Evolutionary conservation across 2,888 invertebrate species (phyloP).

Genomic region (Acanthopleura granulata): DNA sequence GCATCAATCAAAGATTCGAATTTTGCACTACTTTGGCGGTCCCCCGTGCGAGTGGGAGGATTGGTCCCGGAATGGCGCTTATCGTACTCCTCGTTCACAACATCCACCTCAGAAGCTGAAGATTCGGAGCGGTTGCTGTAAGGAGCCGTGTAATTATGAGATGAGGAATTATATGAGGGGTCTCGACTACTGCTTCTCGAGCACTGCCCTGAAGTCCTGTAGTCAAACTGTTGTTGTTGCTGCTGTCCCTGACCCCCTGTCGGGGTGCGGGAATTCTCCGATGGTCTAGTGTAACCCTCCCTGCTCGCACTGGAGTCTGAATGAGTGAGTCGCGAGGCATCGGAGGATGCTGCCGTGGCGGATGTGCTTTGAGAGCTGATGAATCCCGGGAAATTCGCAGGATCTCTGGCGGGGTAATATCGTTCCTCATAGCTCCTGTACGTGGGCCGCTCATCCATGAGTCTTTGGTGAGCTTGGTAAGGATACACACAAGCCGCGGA

Average conservation of each 20-base stretch:
- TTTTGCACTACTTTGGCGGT: constrained; percentile 24
- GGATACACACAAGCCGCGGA: constrained; percentile 38
- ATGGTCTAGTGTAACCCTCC: constrained; percentile 29
- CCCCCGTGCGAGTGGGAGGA: background rate
- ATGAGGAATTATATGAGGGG: constrained; percentile 42
- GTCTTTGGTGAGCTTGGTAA: constrained; percentile 48
- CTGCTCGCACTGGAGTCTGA: constrained; percentile 28
- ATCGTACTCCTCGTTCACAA: constrained; percentile 57
- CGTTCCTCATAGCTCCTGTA: constrained; percentile 50
- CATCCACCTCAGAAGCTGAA: constrained; percentile 67
- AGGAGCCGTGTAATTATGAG: constrained; percentile 49
- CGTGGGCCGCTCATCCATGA: constrained; percentile 50
- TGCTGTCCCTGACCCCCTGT: constrained; percentile 8
- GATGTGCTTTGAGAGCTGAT: constrained; percentile 28
- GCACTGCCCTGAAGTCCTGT: constrained; percentile 41
- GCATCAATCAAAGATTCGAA: constrained; percentile 35
- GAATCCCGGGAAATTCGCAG: constrained; percentile 43
- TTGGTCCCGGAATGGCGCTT: constrained; percentile 34
- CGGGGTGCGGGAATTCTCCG: constrained; percentile 35
- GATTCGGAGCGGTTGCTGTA: constrained; percentile 67
- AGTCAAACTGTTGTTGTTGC: constrained; percentile 32
- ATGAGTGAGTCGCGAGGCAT: constrained; percentile 37
- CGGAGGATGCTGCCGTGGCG: constrained; percentile 32
- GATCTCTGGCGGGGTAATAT: constrained; percentile 45
- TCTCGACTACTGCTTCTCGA: constrained; percentile 58